Percentiles rank a stretch among this genome's conserved stretches.
Evolutionary conservation across 2,888 invertebrate species (phyloP).

Genomic region (Brachycybe producta): DNA sequence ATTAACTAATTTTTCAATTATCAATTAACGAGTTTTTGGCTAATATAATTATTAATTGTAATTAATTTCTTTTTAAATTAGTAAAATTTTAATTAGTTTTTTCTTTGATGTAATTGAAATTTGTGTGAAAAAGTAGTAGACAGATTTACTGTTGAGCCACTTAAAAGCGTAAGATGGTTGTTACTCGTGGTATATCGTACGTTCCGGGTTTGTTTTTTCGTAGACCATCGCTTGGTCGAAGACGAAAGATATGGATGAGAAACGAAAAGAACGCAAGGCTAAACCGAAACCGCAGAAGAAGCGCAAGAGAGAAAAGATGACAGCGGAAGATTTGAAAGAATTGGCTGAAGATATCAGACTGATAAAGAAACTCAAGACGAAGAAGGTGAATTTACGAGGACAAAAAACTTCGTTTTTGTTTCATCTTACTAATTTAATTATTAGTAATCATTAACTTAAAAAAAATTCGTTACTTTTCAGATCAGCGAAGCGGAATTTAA

Average conservation of each 20-base stretch:
- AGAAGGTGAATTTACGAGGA: slow-evolving; percentile 43
- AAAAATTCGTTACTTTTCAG: not conserved
- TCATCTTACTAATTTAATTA: not conserved
- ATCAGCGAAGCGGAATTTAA: slow-evolving; percentile 9
- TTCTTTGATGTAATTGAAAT: no score
- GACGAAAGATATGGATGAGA: slow-evolving; percentile 42
- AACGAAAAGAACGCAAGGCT: slow-evolving; percentile 42
- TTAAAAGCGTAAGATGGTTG: no score
- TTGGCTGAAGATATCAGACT: slow-evolving; percentile 63
- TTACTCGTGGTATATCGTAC: no score
- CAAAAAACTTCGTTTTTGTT: not conserved
- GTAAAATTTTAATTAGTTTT: no score
- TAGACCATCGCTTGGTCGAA: slow-evolving; percentile 14
- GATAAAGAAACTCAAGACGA: slow-evolving; percentile 72
- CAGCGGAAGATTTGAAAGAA: slow-evolving; percentile 60
- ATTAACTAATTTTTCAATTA: no score
- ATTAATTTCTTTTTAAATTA: no score
- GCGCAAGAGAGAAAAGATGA: slow-evolving; percentile 42
- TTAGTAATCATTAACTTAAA: not conserved
- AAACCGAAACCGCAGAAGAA: slow-evolving; percentile 28
- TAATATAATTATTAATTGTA: no score
- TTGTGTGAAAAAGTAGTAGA: no score
- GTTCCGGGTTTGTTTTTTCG: not conserved
- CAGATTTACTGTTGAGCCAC: no score
- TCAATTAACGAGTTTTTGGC: no score